Conservation (phyloP, 2,888 invertebrate species). For the Hymenopus coronatus region DNA sequence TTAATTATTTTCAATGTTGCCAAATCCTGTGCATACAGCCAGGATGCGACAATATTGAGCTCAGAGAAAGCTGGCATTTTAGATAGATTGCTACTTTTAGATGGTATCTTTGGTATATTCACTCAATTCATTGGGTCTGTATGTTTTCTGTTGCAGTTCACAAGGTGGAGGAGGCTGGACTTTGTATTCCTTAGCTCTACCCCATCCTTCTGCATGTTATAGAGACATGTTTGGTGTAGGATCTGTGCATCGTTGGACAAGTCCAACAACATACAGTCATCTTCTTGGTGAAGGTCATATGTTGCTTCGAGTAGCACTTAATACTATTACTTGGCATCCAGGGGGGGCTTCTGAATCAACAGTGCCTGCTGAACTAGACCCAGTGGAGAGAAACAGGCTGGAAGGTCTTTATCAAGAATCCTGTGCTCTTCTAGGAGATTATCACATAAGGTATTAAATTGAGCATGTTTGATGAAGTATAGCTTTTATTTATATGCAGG, state of each 20-base stretch:
- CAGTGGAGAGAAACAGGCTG: conserved; percentile 27
- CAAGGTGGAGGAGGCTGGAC: conserved; percentile 53
- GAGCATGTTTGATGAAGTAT: neutral
- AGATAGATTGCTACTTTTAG: too few species aligned
- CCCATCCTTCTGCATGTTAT: conserved; percentile 55
- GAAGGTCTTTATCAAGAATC: conserved; percentile 53
- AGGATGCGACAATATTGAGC: too few species aligned
- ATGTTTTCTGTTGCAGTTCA: conserved; percentile 17
- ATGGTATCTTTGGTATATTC: too few species aligned
- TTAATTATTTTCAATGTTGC: too few species aligned
- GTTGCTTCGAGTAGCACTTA: conserved; percentile 55
- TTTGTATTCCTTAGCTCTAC: conserved; percentile 67
- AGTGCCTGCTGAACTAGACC: conserved; percentile 10
- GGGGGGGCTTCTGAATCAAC: conserved; percentile 43
- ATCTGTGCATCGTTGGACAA: conserved; percentile 59
- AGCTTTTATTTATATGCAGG: too few species aligned
- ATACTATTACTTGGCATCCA: conserved; percentile 44
- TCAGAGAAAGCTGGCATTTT: too few species aligned
- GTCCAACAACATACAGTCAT: conserved; percentile 67
- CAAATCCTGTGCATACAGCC: too few species aligned
- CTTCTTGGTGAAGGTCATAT: conserved; percentile 71
- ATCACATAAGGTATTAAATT: conserved; percentile 46
- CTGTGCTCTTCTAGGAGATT: conserved; percentile 57
- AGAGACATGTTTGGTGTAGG: conserved; percentile 69
- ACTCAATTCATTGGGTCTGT: too few species aligned